Conservation (phyloP, 2,113 vertebrate genomes). For the Tragelaphus strepsiceros region DNA sequence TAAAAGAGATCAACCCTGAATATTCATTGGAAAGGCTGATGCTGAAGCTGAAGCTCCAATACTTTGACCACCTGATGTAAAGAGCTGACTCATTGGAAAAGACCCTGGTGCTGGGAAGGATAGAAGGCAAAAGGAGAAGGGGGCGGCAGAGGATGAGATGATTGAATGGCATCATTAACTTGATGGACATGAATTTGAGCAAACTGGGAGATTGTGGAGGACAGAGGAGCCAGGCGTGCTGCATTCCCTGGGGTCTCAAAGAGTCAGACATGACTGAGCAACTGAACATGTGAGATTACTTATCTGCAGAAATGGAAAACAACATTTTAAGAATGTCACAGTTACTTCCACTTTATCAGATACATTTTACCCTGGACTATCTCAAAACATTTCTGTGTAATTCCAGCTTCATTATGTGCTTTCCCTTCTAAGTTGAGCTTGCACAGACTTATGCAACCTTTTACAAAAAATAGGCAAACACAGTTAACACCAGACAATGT, state of each 20-base stretch:
- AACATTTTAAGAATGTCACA: too few species aligned
- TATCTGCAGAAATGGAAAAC: too few species aligned
- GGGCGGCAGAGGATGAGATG: not conserved
- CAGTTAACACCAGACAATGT: not conserved
- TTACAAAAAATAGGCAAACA: not conserved
- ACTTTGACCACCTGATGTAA: not conserved
- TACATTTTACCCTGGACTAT: not conserved
- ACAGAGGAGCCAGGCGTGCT: not conserved
- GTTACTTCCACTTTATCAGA: not conserved
- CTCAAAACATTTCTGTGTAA: not conserved
- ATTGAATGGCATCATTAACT: not conserved
- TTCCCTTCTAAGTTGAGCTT: not conserved
- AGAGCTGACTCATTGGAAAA: not conserved
- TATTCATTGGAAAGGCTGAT: not conserved
- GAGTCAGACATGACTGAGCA: not conserved
- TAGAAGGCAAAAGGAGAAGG: not conserved
- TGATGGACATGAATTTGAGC: not conserved
- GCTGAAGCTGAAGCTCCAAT: not conserved
- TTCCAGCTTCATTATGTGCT: not conserved
- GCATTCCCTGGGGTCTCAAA: not conserved
- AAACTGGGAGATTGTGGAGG: not conserved
- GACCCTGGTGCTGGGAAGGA: not conserved
- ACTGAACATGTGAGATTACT: rapidly evolving
- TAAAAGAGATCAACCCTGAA: too few species aligned
- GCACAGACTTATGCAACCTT: not conserved